These are phyloP conservation scores for Motacilla alba DNA, from an alignment of 2,113 vertebrate genomes.

Conservation along the genomic window DNA sequence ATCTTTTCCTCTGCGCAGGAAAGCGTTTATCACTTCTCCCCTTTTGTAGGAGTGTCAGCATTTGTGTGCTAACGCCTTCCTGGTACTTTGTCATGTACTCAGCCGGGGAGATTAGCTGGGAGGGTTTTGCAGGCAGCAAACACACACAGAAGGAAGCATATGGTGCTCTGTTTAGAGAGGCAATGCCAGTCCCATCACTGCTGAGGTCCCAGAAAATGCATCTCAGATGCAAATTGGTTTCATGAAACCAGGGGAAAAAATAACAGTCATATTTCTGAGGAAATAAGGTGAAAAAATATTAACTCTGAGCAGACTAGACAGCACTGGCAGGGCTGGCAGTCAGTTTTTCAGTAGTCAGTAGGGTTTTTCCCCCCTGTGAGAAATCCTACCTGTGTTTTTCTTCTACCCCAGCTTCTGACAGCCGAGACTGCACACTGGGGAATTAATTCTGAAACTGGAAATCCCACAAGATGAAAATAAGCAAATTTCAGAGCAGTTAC, in stretches of 20 bases:
- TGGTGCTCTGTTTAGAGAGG: background rate
- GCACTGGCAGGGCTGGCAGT: background rate
- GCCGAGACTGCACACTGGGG: background rate
- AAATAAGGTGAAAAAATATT: background rate
- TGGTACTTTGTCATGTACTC: background rate
- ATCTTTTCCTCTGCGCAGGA: background rate
- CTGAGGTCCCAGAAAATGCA: background rate
- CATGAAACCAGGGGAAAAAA: background rate
- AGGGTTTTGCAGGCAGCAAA: slow-evolving; percentile 15
- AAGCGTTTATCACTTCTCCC: slow-evolving; percentile 8
- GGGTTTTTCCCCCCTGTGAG: background rate
- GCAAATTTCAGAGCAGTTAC: slow-evolving; percentile 20
- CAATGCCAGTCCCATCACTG: background rate
- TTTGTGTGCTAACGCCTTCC: background rate
- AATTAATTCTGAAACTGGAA: background rate
- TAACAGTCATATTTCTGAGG: background rate
- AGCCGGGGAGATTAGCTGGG: background rate
- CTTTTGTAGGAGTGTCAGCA: background rate
- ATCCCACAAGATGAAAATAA: background rate
- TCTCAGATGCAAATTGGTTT: background rate
- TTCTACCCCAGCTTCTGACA: background rate
- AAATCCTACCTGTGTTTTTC: background rate
- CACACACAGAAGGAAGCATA: background rate
- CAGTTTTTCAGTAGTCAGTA: background rate
- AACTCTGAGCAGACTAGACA: background rate